phyloP scores from a whole-genome alignment of 2,113 vertebrate genomes.

The Chaenogobius annularis region DNA sequence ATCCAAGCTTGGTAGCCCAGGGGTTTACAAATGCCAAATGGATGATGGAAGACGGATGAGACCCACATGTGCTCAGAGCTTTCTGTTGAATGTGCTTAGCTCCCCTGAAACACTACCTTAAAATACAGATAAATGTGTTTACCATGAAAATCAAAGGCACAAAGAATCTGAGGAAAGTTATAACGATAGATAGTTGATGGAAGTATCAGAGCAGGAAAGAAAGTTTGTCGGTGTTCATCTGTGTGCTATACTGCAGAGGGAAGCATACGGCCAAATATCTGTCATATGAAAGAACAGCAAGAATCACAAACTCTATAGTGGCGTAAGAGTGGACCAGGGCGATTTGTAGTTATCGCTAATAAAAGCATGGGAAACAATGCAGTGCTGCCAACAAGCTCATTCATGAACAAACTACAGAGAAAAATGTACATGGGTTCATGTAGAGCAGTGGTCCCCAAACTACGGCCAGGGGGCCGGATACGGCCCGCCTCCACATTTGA shows the following conservation, averaged over 20 bases:
- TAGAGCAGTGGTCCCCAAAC: too few relatives aligned
- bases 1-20: too few relatives aligned
- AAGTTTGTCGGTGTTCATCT: slow-evolving; percentile 41
- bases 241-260: slow-evolving; percentile 63
- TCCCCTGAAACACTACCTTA: slow-evolving; percentile 8
- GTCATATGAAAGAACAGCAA: slow-evolving; percentile 72
- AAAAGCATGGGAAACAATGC: slow-evolving; percentile 42
- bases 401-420: slow-evolving; percentile 61
- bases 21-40: too few relatives aligned
- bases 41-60: not conserved
- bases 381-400: slow-evolving; percentile 50
- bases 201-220: slow-evolving; percentile 45
- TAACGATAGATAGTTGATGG: slow-evolving; percentile 30
- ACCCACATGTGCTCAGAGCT: slow-evolving; percentile 18
- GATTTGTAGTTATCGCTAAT: slow-evolving; percentile 51
- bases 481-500: too few relatives aligned
- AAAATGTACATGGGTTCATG: slow-evolving; percentile 75
- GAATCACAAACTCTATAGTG: not conserved
- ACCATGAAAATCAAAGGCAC: slow-evolving; percentile 26
- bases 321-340: slow-evolving; percentile 11
- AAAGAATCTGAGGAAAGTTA: not conserved
- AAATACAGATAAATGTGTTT: slow-evolving; percentile 30
- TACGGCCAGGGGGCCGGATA: too few relatives aligned
- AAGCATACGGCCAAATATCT: slow-evolving; percentile 68
- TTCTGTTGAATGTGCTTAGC: not conserved